Base-by-base conservation (phyloP, 2,888 invertebrate genomes). In the Marasmarcha lunaedactyla region DNA sequence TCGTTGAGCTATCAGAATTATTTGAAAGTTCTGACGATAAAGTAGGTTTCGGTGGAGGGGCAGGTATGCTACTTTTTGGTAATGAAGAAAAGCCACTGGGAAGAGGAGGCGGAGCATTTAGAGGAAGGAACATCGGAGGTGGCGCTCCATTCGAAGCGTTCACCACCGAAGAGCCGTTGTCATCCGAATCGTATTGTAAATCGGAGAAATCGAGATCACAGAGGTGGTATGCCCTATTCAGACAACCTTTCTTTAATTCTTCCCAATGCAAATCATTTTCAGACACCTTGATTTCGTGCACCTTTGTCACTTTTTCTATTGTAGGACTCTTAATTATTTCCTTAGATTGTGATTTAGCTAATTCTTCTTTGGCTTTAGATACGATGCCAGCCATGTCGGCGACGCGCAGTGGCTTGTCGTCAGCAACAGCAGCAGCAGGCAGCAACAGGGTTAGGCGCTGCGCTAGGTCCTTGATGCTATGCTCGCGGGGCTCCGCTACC, bases 131-230 rank as follows among this genome's bases (percentile, higher is more conserved):
- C 48, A 88, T 85, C 2, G 87, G 88, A 0, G 94, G 93, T 0
- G 93, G 93, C 0, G 93, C 92, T 9, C 90, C 86, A 9, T 89
- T 90, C 27, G 87, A 87, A 1, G 87, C 72, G 6, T 88, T 84
- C 3, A 88, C 85, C 7, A 88, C 86, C 1, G 92, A 90, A 1
- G 89, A 89, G 35, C 89, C 65, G 42, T 90, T 85, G 59, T 94
- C 94, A 63, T 98, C 98, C 50, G 98, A 97, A 40, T 94, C 94
- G 26, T 89, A 89, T 38, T 88, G 89, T 39, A 99, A 85, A 71
- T 98, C 98, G 9, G 95, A 95, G 72, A 99, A 99, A 73, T 99
- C 98, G 59, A 98, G 86, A 73, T 98, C 98, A 67, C 97, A 96
- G 36, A 96, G 86, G 48, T 93, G 89, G 63, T 94, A 83, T 46